phyloP scores from a whole-genome alignment of 2,797 vertebrate species.

The Chrosomus eos region DNA sequence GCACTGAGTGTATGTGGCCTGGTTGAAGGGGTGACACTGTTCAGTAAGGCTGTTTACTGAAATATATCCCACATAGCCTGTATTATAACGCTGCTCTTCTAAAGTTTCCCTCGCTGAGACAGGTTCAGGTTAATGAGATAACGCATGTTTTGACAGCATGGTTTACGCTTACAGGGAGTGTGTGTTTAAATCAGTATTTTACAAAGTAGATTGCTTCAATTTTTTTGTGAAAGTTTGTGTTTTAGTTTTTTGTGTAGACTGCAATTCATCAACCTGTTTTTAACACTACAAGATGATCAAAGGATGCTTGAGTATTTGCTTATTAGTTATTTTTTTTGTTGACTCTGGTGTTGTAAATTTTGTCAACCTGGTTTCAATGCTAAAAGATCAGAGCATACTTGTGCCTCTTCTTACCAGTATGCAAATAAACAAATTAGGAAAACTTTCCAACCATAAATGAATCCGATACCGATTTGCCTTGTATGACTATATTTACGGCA shows the following conservation, averaged over 20 bases:
- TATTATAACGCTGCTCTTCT: background rate
- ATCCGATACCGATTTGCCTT: background rate
- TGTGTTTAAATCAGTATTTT: background rate
- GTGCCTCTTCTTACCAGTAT: background rate
- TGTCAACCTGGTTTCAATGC: background rate
- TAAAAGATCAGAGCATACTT: background rate
- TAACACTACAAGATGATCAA: background rate
- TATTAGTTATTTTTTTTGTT: background rate
- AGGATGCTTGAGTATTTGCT: background rate
- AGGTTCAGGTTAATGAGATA: conserved; percentile 27
- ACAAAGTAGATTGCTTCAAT: background rate
- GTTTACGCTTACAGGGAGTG: background rate
- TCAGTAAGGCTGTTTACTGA: background rate
- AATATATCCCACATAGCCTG: background rate
- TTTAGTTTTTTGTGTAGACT: background rate
- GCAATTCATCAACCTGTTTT: background rate
- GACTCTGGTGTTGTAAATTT: background rate
- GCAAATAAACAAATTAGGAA: background rate
- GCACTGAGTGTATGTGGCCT: conserved; percentile 34
- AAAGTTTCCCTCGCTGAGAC: background rate
- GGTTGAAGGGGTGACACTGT: conserved; percentile 31
- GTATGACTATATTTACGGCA: background rate
- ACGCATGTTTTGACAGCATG: background rate
- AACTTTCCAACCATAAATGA: background rate
- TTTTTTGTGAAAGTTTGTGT: background rate